These are phyloP conservation scores for Labia minor DNA, from an alignment of 2,888 invertebrate genomes.

Conservation along the genomic window DNA sequence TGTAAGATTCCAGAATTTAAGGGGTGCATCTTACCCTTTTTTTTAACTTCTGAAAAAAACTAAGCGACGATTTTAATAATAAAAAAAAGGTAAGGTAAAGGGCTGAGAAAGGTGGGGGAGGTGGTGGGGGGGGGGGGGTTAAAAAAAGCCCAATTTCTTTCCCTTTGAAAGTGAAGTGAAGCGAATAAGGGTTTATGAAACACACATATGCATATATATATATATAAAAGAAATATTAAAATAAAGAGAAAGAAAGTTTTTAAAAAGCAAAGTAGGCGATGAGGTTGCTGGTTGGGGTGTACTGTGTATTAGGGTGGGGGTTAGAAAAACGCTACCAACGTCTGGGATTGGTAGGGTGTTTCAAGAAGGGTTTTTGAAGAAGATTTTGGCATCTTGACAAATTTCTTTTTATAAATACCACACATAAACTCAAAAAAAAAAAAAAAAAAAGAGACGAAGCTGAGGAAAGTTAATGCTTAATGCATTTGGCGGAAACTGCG, in stretches of 20 bases:
- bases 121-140: background rate
- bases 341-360: too few species aligned
- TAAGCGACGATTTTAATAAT: background rate
- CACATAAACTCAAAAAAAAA: background rate
- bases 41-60: too few species aligned
- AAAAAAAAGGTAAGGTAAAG: background rate
- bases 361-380: background rate
- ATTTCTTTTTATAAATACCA: conserved; percentile 13
- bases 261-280: background rate
- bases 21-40: too few species aligned
- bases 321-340: too few species aligned
- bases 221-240: background rate
- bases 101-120: background rate
- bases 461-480: background rate
- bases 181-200: conserved; percentile 13
- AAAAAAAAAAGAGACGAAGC: too few species aligned
- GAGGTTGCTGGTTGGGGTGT: too few species aligned
- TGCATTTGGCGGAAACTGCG: background rate
- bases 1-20: too few species aligned
- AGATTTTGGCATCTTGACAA: conserved; percentile 8
- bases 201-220: background rate
- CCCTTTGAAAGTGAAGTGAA: conserved; percentile 13
- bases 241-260: background rate
- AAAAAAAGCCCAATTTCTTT: conserved; percentile 1
- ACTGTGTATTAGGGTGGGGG: too few species aligned